phyloP scores from a whole-genome alignment of 2,113 vertebrate species.

The Euleptes europaea region DNA sequence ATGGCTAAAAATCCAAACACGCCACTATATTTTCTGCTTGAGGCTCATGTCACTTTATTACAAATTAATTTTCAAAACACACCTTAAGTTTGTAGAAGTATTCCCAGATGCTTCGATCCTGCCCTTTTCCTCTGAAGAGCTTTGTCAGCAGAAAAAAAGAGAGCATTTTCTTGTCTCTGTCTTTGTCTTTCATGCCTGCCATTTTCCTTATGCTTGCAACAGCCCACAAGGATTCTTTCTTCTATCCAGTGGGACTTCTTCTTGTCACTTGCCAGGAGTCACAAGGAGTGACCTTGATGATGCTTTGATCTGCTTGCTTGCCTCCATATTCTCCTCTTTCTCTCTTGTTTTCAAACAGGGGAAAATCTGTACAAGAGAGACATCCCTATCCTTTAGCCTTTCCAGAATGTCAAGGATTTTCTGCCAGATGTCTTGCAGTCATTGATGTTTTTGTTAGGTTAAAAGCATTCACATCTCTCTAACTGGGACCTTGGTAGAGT shows the following conservation, averaged over 20 bases:
- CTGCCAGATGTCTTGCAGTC: neutral
- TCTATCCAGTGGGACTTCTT: slow-evolving; percentile 12
- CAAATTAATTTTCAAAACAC: slow-evolving; percentile 37
- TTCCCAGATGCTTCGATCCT: slow-evolving; percentile 15
- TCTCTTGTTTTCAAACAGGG: neutral
- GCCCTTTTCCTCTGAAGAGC: slow-evolving; percentile 20
- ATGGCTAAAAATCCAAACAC: neutral
- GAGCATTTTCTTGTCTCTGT: neutral
- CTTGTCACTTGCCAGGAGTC: neutral
- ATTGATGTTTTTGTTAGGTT: neutral
- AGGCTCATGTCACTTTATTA: neutral
- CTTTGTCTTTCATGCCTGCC: neutral
- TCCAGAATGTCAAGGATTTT: neutral
- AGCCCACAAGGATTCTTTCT: neutral
- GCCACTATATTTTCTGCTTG: neutral
- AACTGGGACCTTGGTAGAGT: neutral
- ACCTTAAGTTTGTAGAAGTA: slow-evolving; percentile 15
- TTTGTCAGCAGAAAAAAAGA: neutral
- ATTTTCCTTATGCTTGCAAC: neutral
- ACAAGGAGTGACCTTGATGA: slow-evolving; percentile 14
- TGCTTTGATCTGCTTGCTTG: slow-evolving; percentile 12
- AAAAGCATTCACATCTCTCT: neutral
- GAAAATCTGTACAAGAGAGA: neutral
- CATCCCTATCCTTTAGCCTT: slow-evolving; percentile 14
- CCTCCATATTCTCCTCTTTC: neutral